A percentile compares a stretch with the other conserved stretches of the same genome.
Evolutionary conservation across 2,888 invertebrate genomes (phyloP).

Genomic region (Bellardia bayeri): DNA sequence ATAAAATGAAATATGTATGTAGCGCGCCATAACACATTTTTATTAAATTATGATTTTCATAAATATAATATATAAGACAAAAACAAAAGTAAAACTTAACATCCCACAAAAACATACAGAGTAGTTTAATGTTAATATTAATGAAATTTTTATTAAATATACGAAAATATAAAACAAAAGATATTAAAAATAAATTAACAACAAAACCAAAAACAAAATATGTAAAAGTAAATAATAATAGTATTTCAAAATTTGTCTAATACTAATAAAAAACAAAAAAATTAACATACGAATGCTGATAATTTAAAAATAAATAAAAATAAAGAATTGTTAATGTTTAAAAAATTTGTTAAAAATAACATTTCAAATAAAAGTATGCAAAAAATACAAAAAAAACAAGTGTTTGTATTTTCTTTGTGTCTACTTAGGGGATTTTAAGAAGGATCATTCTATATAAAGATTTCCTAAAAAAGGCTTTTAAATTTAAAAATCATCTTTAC

Average conservation of each 20-base stretch:
- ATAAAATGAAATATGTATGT: constrained; percentile 59
- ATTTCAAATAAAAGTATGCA: constrained; percentile 82
- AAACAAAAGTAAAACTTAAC: constrained; percentile 63
- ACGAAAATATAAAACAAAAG: constrained; percentile 69
- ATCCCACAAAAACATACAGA: constrained; percentile 60
- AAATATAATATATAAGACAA: constrained; percentile 43
- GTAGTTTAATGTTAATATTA: constrained; percentile 74
- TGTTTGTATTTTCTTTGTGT: not conserved
- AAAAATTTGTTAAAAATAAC: constrained; percentile 84
- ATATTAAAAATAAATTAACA: constrained; percentile 62
- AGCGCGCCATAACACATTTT: constrained; percentile 57
- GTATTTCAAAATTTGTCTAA: constrained; percentile 78
- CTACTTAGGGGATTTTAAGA: too few species aligned
- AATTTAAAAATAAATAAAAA: constrained; percentile 75
- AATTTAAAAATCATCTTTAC: too few species aligned
- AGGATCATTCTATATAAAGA: too few species aligned
- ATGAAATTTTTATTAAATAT: constrained; percentile 75
- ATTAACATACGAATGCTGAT: constrained; percentile 71
- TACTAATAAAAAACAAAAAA: constrained; percentile 76
- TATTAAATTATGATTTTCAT: constrained; percentile 36
- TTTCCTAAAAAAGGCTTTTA: too few species aligned
- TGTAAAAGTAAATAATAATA: constrained; percentile 76
- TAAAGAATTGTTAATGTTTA: constrained; percentile 84
- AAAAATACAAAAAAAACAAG: constrained; percentile 68
- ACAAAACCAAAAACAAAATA: constrained; percentile 74